Percentiles rank a stretch among this genome's conserved stretches.
These are phyloP conservation scores for Sarcophaga variegata DNA, from an alignment of 2,888 invertebrate genomes.

Conservation along the genomic window DNA sequence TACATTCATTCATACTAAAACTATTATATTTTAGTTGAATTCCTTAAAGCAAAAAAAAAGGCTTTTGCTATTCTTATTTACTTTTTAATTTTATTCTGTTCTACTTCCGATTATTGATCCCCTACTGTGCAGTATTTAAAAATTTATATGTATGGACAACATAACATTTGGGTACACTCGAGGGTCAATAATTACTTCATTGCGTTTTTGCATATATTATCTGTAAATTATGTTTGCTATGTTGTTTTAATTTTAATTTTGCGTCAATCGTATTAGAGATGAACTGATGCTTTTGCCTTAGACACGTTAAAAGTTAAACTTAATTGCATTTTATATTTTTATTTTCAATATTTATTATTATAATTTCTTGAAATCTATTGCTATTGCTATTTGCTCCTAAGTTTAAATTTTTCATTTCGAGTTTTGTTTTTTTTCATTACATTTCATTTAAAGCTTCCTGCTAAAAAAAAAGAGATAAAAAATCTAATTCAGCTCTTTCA, in stretches of 20 bases:
- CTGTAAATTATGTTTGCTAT: constrained; percentile 65
- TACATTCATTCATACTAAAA: constrained; percentile 43
- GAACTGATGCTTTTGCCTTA: constrained; percentile 44
- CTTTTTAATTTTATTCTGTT: constrained; percentile 8
- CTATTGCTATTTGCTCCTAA: neutral
- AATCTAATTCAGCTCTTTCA: constrained; percentile 80
- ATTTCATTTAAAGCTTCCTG: constrained; percentile 57
- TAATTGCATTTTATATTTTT: neutral
- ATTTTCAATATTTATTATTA: too few species aligned
- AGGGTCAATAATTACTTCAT: constrained; percentile 50
- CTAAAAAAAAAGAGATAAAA: constrained; percentile 32
- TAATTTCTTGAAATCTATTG: neutral
- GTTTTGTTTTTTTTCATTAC: constrained; percentile 23
- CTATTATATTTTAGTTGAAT: constrained; percentile 54
- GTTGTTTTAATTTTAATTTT: constrained; percentile 18
- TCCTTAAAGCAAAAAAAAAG: constrained; percentile 26
- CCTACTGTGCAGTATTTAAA: constrained; percentile 30
- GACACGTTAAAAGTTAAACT: neutral
- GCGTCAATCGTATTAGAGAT: constrained; percentile 5
- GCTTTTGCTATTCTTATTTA: constrained; percentile 49
- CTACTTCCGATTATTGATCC: constrained; percentile 24
- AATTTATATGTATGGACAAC: neutral
- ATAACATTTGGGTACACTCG: constrained; percentile 12
- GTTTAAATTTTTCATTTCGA: too few species aligned
- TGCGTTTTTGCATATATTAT: constrained; percentile 15